phyloP scores from a whole-genome alignment of 1,140 invertebrate genomes.

The Trichonephila clavipes region DNA sequence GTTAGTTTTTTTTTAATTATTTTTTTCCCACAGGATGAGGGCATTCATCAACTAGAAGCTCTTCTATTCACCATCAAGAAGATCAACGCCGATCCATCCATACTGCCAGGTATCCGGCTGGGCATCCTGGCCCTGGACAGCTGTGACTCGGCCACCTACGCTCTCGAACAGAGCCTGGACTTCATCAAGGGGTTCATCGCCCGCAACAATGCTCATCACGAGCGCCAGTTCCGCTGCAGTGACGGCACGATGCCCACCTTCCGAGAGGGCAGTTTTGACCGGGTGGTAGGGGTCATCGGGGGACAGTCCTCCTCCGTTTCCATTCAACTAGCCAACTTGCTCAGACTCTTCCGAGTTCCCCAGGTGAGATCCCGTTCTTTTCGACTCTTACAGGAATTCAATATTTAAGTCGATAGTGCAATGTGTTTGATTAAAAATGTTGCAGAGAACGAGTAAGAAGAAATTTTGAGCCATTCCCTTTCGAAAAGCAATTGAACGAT shows the following conservation, averaged over 20 bases:
- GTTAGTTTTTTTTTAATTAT: no score
- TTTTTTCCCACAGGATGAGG: conserved; percentile 80
- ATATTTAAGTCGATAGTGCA: no score
- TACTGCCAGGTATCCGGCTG: conserved; percentile 83
- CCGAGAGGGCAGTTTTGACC: conserved; percentile 81
- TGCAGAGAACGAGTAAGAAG: no score
- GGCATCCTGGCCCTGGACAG: conserved; percentile 83
- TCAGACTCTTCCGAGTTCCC: conserved; percentile 83
- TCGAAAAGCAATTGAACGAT: no score
- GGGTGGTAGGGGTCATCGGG: conserved; percentile 83
- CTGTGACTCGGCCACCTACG: conserved; percentile 83
- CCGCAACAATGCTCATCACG: conserved; percentile 82
- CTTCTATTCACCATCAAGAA: conserved; percentile 83
- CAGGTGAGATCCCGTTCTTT: conserved; percentile 78
- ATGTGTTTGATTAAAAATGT: no score
- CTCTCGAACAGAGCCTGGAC: conserved; percentile 83
- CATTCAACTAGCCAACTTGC: conserved; percentile 84
- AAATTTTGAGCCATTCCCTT: no score
- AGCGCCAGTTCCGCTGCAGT: conserved; percentile 81
- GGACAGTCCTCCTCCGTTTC: conserved; percentile 84
- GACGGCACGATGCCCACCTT: conserved; percentile 82
- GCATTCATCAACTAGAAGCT: conserved; percentile 84
- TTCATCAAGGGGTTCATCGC: conserved; percentile 84
- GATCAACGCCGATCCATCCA: conserved; percentile 82
- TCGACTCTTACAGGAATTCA: neutral